Evolutionary conservation across 2,113 vertebrate species (phyloP).

Genomic region (Myotis lucifugus): DNA sequence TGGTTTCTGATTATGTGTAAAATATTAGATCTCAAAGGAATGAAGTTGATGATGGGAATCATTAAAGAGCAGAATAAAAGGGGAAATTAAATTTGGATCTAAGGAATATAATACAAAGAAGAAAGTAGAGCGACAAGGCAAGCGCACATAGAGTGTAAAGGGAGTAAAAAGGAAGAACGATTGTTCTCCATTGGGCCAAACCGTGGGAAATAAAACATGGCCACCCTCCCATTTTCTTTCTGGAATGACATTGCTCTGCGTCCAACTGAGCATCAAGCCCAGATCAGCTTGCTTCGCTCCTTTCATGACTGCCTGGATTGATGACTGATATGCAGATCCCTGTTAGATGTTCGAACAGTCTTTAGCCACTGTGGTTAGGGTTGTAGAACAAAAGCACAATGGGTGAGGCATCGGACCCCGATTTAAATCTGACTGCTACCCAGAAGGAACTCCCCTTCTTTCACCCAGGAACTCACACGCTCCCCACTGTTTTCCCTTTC

Average conservation of each 20-base stretch:
- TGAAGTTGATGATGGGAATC: background rate
- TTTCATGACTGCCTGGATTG: background rate
- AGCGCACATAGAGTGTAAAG: background rate
- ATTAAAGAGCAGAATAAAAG: conserved; percentile 1
- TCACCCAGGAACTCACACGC: background rate
- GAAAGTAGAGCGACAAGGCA: background rate
- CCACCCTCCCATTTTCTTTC: background rate
- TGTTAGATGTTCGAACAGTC: background rate
- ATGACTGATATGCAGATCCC: background rate
- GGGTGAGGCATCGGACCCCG: background rate
- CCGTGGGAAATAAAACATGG: background rate
- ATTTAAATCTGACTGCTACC: background rate
- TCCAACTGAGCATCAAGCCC: background rate
- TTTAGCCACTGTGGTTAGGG: background rate
- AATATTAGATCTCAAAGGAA: background rate
- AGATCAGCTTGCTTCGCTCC: background rate
- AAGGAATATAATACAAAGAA: background rate
- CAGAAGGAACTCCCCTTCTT: background rate
- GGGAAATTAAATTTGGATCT: background rate
- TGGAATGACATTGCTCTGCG: background rate
- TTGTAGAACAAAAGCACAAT: background rate
- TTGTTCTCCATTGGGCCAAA: background rate
- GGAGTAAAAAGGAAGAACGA: background rate
- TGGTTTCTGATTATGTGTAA: background rate
- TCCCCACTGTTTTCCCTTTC: background rate